Evolutionary conservation across 2,797 vertebrate genomes (phyloP).

Genomic region (Spinus pinus): DNA sequence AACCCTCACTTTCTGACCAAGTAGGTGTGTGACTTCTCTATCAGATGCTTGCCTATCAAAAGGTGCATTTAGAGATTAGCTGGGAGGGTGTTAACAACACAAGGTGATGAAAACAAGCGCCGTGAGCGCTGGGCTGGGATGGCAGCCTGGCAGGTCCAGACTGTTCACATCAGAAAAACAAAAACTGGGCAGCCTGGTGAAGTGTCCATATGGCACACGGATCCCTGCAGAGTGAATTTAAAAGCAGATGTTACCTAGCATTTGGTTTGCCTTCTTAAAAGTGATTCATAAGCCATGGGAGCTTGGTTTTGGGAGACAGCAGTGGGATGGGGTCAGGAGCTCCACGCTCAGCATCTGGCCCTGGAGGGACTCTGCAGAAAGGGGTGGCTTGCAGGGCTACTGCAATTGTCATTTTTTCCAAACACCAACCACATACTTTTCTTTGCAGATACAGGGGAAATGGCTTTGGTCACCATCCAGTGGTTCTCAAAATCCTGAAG

Average conservation of each 20-base stretch:
- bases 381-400: not conserved
- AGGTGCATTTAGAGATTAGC: not conserved
- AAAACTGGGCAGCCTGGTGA: not conserved
- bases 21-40: not conserved
- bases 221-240: not conserved
- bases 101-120: not conserved
- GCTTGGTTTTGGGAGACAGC: not conserved
- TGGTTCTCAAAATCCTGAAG: not conserved
- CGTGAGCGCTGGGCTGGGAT: fast-evolving
- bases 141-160: not conserved
- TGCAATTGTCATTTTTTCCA: not conserved
- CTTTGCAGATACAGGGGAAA: not conserved
- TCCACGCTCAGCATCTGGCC: fast-evolving
- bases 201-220: fast-evolving
- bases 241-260: not conserved
- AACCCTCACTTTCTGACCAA: not conserved
- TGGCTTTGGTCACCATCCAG: not conserved
- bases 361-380: not conserved
- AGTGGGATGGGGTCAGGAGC: not conserved
- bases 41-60: not conserved
- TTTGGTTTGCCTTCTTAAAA: not conserved
- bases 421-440: not conserved
- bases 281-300: not conserved
- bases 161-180: not conserved
- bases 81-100: not conserved